Evolutionary conservation across 2,113 vertebrate genomes (phyloP).

Genomic region (Rallus limicola): DNA sequence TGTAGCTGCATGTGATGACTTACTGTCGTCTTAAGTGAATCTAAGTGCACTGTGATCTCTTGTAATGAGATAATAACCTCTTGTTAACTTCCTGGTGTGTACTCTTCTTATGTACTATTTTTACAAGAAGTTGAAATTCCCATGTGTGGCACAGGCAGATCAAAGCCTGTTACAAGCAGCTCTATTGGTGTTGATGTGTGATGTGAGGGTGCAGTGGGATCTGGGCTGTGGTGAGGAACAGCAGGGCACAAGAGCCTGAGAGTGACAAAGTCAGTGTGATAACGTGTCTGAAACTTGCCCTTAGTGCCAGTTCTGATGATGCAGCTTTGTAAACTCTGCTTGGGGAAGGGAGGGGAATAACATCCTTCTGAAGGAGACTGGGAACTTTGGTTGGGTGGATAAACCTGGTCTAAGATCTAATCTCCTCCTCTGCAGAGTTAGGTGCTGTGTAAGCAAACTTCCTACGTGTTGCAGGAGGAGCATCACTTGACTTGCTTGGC

Average conservation of each 20-base stretch:
- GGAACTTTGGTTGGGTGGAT: background rate
- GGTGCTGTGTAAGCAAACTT: background rate
- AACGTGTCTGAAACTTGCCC: background rate
- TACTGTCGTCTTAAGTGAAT: background rate
- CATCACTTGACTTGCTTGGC: background rate
- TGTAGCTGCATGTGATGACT: background rate
- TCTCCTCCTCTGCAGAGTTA: background rate
- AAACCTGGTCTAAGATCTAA: constrained; percentile 14
- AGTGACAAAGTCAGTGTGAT: background rate
- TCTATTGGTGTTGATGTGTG: background rate
- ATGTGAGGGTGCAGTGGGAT: background rate
- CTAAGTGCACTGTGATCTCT: background rate
- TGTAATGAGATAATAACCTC: background rate
- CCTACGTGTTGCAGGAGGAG: background rate
- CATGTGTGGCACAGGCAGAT: background rate
- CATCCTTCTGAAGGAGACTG: background rate
- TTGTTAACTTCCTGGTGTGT: background rate
- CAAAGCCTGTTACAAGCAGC: background rate
- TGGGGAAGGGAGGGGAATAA: background rate
- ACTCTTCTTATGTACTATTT: background rate
- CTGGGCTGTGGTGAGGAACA: background rate
- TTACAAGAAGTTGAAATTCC: background rate
- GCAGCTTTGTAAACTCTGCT: background rate
- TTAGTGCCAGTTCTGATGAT: background rate
- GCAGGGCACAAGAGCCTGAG: background rate